Evolutionary conservation across 2,888 invertebrate genomes (phyloP), one percentile per base, ranked within the genome.

Genomic region (Cantharis lateralis): DNA sequence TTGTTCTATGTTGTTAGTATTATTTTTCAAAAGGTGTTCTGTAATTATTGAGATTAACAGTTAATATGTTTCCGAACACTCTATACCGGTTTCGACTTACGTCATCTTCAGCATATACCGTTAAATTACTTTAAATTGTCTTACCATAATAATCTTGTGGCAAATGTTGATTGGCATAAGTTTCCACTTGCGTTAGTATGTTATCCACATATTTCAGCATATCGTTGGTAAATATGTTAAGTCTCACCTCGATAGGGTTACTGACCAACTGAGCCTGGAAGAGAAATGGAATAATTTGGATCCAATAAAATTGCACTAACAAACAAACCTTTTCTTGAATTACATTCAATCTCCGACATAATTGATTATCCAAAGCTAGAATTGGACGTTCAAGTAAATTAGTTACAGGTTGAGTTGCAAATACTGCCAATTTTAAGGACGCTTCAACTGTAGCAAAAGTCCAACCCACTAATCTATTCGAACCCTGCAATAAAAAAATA

Each of bases 291-390:
- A 32, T n/a, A n/a, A n/a, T n/a, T 7, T 32, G 0, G n/a, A 48
- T 48, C 1, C n/a, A n/a, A 1, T 1, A n/a, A 48, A 48, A n/a
- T 48, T 48, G 9, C n/a, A 7, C 48, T 48, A 48, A n/a, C 48
- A 7, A 1, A 48, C 48, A 97, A 70, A 96, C 93, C 77, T 92
- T 91, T 84, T 95, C 92, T 87, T 97, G 96, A n/a, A 97, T 93
- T 61, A 94, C 91, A 82, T 96, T 96, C 80, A 97, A 91, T 74
- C 96, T 95, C 85, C 92, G 93, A 89, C 96, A 96, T 78, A 97
- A 92, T 79, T 96, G 90, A 80, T 90, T 90, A 88, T 96, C 96
- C 62, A 95, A 90, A 77, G 92, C 92, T 28, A 90, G 89, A 11
- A 96, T 89, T 0, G 96, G 96, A 0, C 91, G 90, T 85, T 94